Percentiles rank a stretch among this genome's conserved stretches.
These are phyloP conservation scores for Lepidotrigona ventralis DNA, from an alignment of 1,140 invertebrate species.

Conservation along the genomic window DNA sequence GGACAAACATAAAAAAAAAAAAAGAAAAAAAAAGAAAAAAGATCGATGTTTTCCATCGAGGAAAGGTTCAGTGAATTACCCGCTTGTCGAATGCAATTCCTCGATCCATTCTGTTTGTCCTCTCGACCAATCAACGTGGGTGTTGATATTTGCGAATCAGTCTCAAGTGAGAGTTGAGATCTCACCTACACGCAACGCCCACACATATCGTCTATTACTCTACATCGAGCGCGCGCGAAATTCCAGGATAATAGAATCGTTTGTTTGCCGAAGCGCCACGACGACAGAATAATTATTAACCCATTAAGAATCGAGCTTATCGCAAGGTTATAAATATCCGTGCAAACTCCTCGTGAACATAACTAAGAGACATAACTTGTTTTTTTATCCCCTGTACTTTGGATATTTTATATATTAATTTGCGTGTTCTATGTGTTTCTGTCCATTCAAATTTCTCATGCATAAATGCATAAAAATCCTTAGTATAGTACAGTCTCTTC, in stretches of 20 bases:
- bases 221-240: neutral
- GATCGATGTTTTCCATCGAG: neutral
- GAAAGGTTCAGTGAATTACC: neutral
- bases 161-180: slow-evolving; percentile 1
- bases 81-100: neutral
- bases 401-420: too few relatives aligned
- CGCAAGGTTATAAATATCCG: too few relatives aligned
- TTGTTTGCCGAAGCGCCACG: neutral
- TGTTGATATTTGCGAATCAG: slow-evolving; percentile 44
- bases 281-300: neutral
- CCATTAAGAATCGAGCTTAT: too few relatives aligned
- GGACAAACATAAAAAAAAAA: neutral
- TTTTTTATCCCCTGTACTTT: too few relatives aligned
- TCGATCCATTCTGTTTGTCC: neutral
- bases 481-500: too few relatives aligned
- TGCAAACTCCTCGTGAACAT: too few relatives aligned
- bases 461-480: too few relatives aligned
- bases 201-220: neutral
- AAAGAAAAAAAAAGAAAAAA: neutral
- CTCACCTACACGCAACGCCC: slow-evolving; percentile 49
- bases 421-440: too few relatives aligned
- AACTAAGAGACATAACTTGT: too few relatives aligned
- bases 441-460: too few relatives aligned
- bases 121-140: slow-evolving; percentile 36
- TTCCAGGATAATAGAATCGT: neutral